phyloP scores from a whole-genome alignment of 2,797 vertebrate genomes.

The Urosaurus nigricauda region DNA sequence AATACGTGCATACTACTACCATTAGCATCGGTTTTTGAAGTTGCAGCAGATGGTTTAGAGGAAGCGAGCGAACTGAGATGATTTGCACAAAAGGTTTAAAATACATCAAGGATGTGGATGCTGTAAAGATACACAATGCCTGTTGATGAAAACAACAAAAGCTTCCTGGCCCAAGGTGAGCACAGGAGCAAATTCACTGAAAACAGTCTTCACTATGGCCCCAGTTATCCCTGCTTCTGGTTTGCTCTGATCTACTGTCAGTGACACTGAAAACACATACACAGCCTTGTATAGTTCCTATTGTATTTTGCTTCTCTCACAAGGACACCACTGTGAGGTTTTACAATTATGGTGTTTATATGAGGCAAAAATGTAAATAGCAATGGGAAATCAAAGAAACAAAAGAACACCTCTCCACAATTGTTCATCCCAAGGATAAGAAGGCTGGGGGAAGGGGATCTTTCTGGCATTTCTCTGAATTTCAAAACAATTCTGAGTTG shows the following conservation, averaged over 20 bases:
- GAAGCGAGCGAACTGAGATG: background rate
- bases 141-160: constrained; percentile 2
- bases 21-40: background rate
- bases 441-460: no score
- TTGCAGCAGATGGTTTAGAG: constrained; percentile 5
- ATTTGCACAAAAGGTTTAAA: constrained; percentile 12
- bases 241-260: background rate
- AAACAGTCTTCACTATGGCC: background rate
- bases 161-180: background rate
- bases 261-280: background rate
- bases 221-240: no score
- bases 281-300: background rate
- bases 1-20: background rate
- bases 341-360: background rate
- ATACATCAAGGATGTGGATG: background rate
- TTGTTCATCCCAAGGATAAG: background rate
- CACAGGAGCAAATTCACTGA: background rate
- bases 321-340: background rate
- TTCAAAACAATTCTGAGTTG: background rate
- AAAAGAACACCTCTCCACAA: background rate
- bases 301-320: background rate
- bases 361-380: constrained; percentile 8
- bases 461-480: background rate
- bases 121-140: background rate
- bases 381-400: background rate